Evolutionary conservation across 2,113 vertebrate genomes (phyloP).

Genomic region (Mesitornis unicolor): DNA sequence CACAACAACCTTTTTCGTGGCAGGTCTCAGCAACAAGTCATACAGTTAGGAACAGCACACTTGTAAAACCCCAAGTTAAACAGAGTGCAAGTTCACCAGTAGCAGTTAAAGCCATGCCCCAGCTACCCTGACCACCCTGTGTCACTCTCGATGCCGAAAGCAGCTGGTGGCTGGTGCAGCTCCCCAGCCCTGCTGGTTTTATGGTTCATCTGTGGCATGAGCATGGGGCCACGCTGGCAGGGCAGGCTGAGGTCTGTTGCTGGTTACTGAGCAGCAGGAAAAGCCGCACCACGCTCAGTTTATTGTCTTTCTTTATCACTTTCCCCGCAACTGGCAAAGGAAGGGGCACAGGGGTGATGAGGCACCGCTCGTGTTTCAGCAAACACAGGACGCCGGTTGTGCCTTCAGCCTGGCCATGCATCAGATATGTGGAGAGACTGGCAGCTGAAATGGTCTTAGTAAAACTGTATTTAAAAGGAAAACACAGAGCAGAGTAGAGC

Average conservation of each 20-base stretch:
- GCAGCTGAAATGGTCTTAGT: slow-evolving; percentile 1
- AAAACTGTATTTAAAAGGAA: slow-evolving; percentile 24
- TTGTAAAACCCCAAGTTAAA: not conserved
- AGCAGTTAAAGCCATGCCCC: not conserved
- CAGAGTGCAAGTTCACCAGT: not conserved
- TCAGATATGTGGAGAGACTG: slow-evolving; percentile 13
- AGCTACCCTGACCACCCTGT: not conserved
- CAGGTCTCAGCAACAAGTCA: not conserved
- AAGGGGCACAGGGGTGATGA: not conserved
- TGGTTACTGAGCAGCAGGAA: not conserved
- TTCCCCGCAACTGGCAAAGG: not conserved
- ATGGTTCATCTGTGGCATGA: not conserved
- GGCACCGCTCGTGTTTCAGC: not conserved
- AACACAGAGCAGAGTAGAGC: not conserved
- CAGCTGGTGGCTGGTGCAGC: not conserved
- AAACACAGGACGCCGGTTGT: not conserved
- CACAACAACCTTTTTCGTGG: not conserved
- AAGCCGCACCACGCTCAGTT: not conserved
- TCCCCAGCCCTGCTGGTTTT: not conserved
- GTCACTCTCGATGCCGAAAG: accelerated
- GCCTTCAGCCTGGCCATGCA: not conserved
- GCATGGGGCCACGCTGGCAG: accelerated
- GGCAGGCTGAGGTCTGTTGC: not conserved
- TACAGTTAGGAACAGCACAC: not conserved
- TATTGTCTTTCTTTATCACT: not conserved